These are phyloP conservation scores for Danionella cerebrum DNA, from an alignment of 2,113 vertebrate species.

Conservation along the genomic window DNA sequence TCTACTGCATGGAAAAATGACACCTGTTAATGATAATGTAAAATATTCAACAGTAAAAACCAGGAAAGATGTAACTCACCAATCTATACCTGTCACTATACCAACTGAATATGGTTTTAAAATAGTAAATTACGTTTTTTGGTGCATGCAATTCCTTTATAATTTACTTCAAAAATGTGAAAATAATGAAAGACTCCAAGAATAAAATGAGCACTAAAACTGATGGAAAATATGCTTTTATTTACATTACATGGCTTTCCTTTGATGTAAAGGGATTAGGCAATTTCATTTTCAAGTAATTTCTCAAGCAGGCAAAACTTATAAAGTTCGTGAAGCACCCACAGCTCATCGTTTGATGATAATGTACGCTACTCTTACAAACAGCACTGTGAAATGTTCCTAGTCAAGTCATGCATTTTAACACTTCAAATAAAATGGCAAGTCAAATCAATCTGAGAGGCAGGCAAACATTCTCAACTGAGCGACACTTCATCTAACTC, in stretches of 20 bases:
- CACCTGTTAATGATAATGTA: no score
- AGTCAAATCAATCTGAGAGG: neutral
- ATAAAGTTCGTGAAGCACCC: constrained; percentile 6
- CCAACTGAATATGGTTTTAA: no score
- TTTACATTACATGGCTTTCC: constrained; percentile 50
- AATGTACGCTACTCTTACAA: neutral
- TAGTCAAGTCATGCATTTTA: constrained; percentile 29
- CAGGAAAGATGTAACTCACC: no score
- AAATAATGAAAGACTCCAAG: neutral
- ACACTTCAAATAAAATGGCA: neutral
- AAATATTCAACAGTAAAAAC: no score
- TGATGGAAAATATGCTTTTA: constrained; percentile 59
- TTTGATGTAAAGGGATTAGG: constrained; percentile 37
- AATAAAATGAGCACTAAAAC: neutral
- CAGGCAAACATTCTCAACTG: constrained; percentile 3
- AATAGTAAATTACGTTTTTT: no score
- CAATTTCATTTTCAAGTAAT: constrained; percentile 37
- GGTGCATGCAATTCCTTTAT: no score
- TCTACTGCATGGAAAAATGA: no score
- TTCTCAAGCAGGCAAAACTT: constrained; percentile 42
- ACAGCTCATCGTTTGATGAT: neutral
- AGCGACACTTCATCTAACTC: neutral
- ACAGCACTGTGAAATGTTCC: constrained; percentile 14
- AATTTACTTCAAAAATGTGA: no score
- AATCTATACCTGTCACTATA: no score